A percentile compares a stretch with the other conserved stretches of the same genome.
Conservation (phyloP, 2,113 vertebrate species). For the Pachycephala philippinensis region DNA sequence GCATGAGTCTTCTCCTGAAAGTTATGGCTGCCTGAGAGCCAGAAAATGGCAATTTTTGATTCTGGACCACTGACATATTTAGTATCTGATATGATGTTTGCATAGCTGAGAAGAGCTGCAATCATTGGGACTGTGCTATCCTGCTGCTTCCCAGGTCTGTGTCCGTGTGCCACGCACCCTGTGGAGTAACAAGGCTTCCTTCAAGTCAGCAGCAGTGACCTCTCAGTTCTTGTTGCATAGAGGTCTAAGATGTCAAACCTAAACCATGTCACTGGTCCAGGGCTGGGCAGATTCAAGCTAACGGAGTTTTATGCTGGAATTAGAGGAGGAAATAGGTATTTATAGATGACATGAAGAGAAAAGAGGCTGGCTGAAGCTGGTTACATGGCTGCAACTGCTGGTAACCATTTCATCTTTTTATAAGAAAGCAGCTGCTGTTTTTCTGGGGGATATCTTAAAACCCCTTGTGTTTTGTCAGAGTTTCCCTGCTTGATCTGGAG, state of each 20-base stretch:
- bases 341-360: not conserved
- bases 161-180: rapidly evolving
- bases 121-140: not conserved
- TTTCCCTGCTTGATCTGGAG: rapidly evolving
- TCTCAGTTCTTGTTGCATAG: not conserved
- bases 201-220: not conserved
- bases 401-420: not conserved
- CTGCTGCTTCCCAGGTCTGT: not conserved
- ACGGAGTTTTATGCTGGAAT: not conserved
- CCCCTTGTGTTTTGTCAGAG: not conserved
- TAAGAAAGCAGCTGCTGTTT: not conserved
- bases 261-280: not conserved
- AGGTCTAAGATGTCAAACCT: not conserved
- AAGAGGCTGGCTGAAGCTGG: not conserved
- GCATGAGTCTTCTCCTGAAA: not conserved
- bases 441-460: not conserved
- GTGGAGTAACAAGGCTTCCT: not conserved
- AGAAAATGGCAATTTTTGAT: not conserved
- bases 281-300: not conserved
- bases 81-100: not conserved
- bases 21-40: not conserved
- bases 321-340: not conserved
- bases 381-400: not conserved
- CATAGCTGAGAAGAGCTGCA: not conserved
- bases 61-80: not conserved